Evolutionary conservation across 2,888 invertebrate species (phyloP).

Genomic region (Hipparchia sbordonii): DNA sequence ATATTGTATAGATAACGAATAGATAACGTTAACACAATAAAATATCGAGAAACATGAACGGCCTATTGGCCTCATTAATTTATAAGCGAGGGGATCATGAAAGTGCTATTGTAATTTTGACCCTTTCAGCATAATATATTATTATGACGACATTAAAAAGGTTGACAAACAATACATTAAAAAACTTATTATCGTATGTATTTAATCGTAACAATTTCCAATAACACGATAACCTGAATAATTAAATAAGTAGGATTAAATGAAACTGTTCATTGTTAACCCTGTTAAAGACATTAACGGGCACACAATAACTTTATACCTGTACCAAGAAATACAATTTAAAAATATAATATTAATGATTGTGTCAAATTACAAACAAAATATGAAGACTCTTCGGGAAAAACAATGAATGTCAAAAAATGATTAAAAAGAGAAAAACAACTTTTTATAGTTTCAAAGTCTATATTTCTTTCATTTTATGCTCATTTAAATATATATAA

Average conservation of each 20-base stretch:
- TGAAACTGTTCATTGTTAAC: neutral
- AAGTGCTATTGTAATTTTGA: conserved; percentile 2
- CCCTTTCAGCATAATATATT: neutral
- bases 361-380: no score
- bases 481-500: no score
- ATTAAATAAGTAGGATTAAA: conserved; percentile 7
- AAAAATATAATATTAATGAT: no score
- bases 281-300: conserved; percentile 1
- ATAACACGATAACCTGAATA: conserved; percentile 13
- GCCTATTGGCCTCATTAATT: neutral
- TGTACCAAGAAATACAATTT: no score
- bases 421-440: no score
- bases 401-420: no score
- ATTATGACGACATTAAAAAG: neutral
- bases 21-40: no score
- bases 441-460: no score
- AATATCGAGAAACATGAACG: neutral
- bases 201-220: neutral
- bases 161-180: neutral
- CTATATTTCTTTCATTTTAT: no score
- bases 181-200: neutral
- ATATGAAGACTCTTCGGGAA: no score
- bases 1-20: no score
- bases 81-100: conserved; percentile 1
- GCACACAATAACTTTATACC: neutral